Percentiles rank a stretch among this genome's conserved stretches.
phyloP scores from a whole-genome alignment of 2,888 invertebrate genomes.

The Trissolcus brochymenae region DNA sequence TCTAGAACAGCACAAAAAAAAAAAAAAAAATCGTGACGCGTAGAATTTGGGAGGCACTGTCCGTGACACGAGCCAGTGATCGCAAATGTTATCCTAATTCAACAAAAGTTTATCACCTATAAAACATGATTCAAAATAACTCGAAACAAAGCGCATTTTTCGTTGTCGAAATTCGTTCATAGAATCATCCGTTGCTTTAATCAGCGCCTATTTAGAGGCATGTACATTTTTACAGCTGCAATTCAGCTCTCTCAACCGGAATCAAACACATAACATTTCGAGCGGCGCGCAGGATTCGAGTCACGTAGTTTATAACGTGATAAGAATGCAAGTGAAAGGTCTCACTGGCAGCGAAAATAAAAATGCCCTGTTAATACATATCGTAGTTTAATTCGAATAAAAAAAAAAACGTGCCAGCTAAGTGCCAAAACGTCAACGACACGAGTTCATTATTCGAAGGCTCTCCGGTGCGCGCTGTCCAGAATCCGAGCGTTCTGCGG shows the following conservation, averaged over 20 bases:
- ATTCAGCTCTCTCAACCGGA: constrained; percentile 27
- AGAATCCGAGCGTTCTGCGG: constrained; percentile 22
- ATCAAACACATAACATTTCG: constrained; percentile 19
- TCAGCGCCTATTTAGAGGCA: constrained; percentile 29
- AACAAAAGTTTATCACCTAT: no score
- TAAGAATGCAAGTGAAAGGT: constrained; percentile 41
- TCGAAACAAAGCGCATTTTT: no score
- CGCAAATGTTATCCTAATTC: no score
- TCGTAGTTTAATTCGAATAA: constrained; percentile 31
- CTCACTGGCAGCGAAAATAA: constrained; percentile 13
- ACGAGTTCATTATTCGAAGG: background rate
- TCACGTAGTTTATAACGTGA: constrained; percentile 39
- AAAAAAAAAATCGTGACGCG: no score
- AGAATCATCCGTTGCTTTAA: constrained; percentile 4
- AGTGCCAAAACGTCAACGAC: no score
- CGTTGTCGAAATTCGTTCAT: background rate
- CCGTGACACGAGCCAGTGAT: no score
- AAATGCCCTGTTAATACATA: constrained; percentile 19
- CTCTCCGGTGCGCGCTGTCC: background rate
- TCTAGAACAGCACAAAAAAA: no score
- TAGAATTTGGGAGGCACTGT: no score
- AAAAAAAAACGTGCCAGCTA: constrained; percentile 30
- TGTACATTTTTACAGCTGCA: constrained; percentile 33
- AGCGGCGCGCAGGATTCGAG: constrained; percentile 20
- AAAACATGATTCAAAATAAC: no score